phyloP scores from a whole-genome alignment of 2,113 vertebrate genomes.

The Ardeotis arabs region DNA sequence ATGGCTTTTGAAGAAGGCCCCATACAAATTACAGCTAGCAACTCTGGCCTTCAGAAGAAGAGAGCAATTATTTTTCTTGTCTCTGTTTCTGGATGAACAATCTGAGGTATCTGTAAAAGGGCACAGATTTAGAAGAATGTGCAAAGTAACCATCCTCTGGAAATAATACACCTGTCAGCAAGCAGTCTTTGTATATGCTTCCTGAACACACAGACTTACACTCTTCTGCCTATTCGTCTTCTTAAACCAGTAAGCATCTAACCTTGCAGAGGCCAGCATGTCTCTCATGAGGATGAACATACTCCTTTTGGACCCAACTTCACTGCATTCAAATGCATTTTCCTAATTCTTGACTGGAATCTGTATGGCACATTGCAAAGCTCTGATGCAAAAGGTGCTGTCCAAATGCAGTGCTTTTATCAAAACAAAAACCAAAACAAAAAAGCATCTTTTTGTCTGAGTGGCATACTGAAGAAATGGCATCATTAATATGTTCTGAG shows the following conservation, averaged over 20 bases:
- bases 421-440: not conserved
- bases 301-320: not conserved
- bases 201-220: not conserved
- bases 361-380: not conserved
- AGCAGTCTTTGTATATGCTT: not conserved
- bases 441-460: not conserved
- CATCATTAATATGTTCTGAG: not conserved
- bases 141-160: not conserved
- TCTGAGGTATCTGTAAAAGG: not conserved
- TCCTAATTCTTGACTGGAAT: not conserved
- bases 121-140: not conserved
- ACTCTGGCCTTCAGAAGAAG: not conserved
- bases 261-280: rapidly evolving
- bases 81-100: not conserved
- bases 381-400: not conserved
- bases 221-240: not conserved
- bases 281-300: rapidly evolving
- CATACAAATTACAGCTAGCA: not conserved
- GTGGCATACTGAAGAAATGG: not conserved
- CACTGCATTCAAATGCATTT: not conserved
- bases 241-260: not conserved
- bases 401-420: not conserved
- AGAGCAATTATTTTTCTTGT: not conserved
- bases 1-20: not conserved
- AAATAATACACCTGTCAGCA: not conserved